A percentile compares a stretch with the other conserved stretches of the same genome.
phyloP scores from a whole-genome alignment of 2,888 invertebrate genomes.

The Sabatieria punctata region DNA sequence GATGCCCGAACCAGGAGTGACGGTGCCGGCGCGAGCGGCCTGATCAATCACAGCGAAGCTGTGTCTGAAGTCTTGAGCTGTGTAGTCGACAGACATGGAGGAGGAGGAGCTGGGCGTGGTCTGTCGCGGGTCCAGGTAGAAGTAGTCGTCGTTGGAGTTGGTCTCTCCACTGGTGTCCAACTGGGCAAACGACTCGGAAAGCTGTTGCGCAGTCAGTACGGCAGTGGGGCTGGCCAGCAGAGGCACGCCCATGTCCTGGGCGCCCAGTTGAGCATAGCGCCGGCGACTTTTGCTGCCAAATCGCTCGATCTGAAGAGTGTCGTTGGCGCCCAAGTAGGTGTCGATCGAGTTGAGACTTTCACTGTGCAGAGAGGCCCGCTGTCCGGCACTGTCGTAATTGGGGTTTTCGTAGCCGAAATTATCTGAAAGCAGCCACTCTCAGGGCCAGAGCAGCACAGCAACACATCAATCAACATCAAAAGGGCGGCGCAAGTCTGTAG shows the following conservation, averaged over 20 bases:
- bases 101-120: no score
- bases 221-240: neutral
- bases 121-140: no score
- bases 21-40: neutral
- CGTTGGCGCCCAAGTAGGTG: neutral
- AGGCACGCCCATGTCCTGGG: conserved; percentile 7
- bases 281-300: neutral
- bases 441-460: no score
- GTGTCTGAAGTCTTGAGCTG: conserved; percentile 8
- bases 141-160: neutral
- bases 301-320: neutral
- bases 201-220: neutral
- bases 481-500: no score
- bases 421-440: conserved; percentile 1
- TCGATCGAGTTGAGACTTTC: neutral
- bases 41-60: conserved; percentile 8
- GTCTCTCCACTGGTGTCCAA: neutral
- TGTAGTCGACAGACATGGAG: conserved; percentile 9
- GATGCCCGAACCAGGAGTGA: conserved; percentile 12
- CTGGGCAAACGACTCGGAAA: neutral
- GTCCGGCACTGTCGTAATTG: neutral
- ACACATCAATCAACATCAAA: no score
- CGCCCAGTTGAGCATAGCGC: conserved; percentile 2
- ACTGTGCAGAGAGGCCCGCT: neutral
- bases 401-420: conserved; percentile 4